A percentile compares a stretch with the other conserved stretches of the same genome.
phyloP scores from a whole-genome alignment of 2,888 invertebrate genomes.

The Micropterix aruncella region DNA sequence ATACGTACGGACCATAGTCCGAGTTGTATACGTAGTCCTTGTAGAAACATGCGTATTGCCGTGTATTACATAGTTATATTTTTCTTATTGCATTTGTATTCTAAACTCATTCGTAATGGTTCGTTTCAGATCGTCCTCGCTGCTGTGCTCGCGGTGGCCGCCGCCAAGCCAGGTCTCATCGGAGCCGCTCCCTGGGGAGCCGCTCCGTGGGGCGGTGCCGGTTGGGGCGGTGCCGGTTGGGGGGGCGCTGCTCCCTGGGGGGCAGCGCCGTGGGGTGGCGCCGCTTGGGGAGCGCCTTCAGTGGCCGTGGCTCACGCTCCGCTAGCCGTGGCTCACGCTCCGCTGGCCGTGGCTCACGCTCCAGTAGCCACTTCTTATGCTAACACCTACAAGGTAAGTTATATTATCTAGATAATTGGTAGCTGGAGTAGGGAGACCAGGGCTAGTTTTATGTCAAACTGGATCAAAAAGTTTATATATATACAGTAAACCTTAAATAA shows the following conservation, averaged over 20 bases:
- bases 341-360: conserved; percentile 33
- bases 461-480: too few relatives aligned
- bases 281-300: conserved; percentile 22
- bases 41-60: too few relatives aligned
- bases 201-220: conserved; percentile 19
- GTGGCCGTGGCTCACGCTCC: conserved; percentile 23
- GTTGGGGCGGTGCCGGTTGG: conserved; percentile 16
- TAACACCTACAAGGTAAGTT: conserved; percentile 42
- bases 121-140: conserved; percentile 22
- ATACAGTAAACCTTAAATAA: too few relatives aligned
- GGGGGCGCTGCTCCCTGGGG: conserved; percentile 23
- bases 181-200: conserved; percentile 11
- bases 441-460: too few relatives aligned
- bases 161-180: conserved; percentile 21
- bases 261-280: conserved; percentile 19
- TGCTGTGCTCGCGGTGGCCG: conserved; percentile 22
- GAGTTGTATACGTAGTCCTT: too few relatives aligned
- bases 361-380: conserved; percentile 51
- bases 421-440: too few relatives aligned
- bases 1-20: too few relatives aligned
- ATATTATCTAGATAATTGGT: too few relatives aligned
- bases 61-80: too few relatives aligned
- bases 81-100: too few relatives aligned
- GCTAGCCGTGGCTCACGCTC: conserved; percentile 21
- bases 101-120: too few relatives aligned